phyloP scores from a whole-genome alignment of 2,888 invertebrate species.

The Tipula lateralis region DNA sequence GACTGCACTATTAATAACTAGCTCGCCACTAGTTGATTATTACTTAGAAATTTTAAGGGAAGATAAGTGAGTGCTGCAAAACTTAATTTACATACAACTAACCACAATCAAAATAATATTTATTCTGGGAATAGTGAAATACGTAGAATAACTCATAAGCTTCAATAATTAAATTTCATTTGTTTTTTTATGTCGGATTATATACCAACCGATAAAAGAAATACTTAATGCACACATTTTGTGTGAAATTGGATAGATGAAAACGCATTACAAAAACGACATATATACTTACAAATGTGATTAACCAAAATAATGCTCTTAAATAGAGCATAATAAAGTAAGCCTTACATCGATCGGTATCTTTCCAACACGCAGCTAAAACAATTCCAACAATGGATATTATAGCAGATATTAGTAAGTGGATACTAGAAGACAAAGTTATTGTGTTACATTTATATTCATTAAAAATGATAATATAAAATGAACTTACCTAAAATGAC shows the following conservation, averaged over 20 bases:
- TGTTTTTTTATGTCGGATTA: background rate
- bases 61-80: too few relatives aligned
- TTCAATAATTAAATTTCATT: too few relatives aligned
- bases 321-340: conserved; percentile 58
- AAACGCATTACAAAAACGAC: background rate
- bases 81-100: too few relatives aligned
- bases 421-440: conserved; percentile 40
- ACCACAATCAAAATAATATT: too few relatives aligned
- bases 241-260: background rate
- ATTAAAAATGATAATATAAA: too few relatives aligned
- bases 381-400: conserved; percentile 45
- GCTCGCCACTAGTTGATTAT: too few relatives aligned
- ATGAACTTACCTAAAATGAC: conserved; percentile 43
- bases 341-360: conserved; percentile 51
- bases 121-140: background rate
- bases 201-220: background rate
- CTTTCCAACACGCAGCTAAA: conserved; percentile 41
- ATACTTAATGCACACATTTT: background rate
- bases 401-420: conserved; percentile 43
- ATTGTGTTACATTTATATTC: background rate
- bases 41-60: too few relatives aligned
- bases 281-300: conserved; percentile 52
- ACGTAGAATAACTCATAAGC: too few relatives aligned
- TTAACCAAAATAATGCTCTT: conserved; percentile 55
- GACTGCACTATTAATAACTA: too few relatives aligned